Conservation (phyloP, 2,113 vertebrate species). For the Hipposideros armiger region DNA sequence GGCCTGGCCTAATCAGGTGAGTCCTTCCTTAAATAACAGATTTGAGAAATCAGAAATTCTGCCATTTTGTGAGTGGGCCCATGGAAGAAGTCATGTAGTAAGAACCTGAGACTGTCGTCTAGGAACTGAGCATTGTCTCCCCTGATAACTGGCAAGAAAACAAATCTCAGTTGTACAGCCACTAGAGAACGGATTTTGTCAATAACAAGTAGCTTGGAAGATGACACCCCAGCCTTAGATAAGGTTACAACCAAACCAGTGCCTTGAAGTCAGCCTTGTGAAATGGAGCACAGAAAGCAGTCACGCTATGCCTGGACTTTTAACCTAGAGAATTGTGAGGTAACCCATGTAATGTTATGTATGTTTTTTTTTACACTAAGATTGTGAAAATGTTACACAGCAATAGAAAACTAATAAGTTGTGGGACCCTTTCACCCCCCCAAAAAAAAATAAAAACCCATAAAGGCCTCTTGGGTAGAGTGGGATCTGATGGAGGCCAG, state of each 20-base stretch:
- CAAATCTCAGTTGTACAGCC: not conserved
- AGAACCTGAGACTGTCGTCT: not conserved
- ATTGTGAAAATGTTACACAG: no score
- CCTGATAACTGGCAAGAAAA: not conserved
- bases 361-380: no score
- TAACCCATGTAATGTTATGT: not conserved
- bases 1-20: not conserved
- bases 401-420: not conserved
- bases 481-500: not conserved
- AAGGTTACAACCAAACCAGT: not conserved
- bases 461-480: not conserved
- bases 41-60: not conserved
- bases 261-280: not conserved
- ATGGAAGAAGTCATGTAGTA: not conserved
- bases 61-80: not conserved
- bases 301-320: not conserved
- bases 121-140: not conserved
- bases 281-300: not conserved
- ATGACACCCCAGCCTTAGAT: not conserved
- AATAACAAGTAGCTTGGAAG: not conserved
- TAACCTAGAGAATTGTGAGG: not conserved
- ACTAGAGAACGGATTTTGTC: not conserved
- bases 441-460: not conserved
- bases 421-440: rapidly evolving
- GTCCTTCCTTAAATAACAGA: not conserved